Evolutionary conservation across 2,113 vertebrate genomes (phyloP).

Genomic region (Fulica atra): DNA sequence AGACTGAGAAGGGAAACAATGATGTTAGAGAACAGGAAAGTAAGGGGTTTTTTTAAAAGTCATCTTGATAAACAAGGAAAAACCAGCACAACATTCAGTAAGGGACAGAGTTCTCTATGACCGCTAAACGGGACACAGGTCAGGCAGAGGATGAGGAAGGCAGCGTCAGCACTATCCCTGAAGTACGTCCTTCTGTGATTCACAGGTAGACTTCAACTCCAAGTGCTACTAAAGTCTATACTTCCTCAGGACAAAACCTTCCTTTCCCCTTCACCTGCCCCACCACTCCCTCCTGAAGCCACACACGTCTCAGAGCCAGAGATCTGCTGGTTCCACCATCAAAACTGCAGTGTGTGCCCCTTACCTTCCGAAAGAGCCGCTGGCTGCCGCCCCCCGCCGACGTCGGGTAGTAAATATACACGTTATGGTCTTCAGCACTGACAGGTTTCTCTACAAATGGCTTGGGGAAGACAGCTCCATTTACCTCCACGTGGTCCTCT

Average conservation of each 20-base stretch:
- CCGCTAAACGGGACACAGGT: background rate
- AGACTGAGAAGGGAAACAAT: background rate
- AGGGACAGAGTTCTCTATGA: background rate
- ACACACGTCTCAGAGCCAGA: background rate
- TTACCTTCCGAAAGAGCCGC: slow-evolving; percentile 96
- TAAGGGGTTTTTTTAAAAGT: background rate
- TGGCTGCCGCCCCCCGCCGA: slow-evolving; percentile 97
- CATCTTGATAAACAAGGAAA: background rate
- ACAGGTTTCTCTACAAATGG: slow-evolving; percentile 99
- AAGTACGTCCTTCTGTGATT: background rate
- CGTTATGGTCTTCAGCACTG: slow-evolving; percentile 98
- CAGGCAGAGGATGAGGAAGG: background rate
- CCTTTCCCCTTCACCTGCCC: background rate
- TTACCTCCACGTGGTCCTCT: slow-evolving; percentile 97
- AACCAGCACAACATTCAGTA: background rate
- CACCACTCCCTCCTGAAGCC: background rate
- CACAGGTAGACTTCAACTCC: background rate
- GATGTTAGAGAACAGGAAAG: background rate
- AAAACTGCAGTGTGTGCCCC: background rate
- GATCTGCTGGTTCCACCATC: background rate
- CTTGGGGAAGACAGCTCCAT: slow-evolving; percentile 95
- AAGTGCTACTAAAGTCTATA: background rate
- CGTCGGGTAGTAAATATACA: slow-evolving; percentile 98
- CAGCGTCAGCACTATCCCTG: background rate
- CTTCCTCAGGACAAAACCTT: background rate